Evolutionary conservation across 1,140 invertebrate genomes (phyloP).

Genomic region (Macrobrachium nipponense): DNA sequence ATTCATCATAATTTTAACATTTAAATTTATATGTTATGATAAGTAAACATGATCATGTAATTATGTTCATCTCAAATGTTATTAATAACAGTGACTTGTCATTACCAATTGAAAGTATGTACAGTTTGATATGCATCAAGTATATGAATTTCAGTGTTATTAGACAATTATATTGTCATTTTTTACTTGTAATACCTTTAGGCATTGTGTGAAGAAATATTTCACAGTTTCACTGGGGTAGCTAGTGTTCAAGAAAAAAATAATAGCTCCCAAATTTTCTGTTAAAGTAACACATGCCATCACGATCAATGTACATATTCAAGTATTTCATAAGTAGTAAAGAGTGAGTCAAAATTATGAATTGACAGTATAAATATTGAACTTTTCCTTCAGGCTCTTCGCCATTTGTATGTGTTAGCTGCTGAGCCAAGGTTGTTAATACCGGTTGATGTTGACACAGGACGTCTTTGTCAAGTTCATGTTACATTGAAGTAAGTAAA

Average conservation of each 20-base stretch:
- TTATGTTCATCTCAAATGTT: background rate
- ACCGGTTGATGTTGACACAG: slow-evolving; percentile 85
- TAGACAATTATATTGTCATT: too few relatives aligned
- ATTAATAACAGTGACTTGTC: background rate
- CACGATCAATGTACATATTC: background rate
- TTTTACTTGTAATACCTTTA: too few relatives aligned
- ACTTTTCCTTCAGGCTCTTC: slow-evolving; percentile 86
- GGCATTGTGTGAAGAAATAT: too few relatives aligned
- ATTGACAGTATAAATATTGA: background rate
- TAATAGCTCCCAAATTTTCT: background rate
- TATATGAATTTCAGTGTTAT: too few relatives aligned
- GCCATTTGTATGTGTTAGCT: slow-evolving; percentile 95
- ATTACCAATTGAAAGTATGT: too few relatives aligned
- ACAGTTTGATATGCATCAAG: too few relatives aligned
- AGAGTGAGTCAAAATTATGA: background rate
- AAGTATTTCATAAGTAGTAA: background rate
- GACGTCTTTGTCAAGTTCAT: slow-evolving; percentile 65
- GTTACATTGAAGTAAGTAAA: slow-evolving; percentile 48
- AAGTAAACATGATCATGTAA: too few relatives aligned
- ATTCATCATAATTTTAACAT: too few relatives aligned
- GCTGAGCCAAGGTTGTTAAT: slow-evolving; percentile 88
- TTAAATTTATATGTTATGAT: too few relatives aligned
- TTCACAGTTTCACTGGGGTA: too few relatives aligned
- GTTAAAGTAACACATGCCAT: slow-evolving; percentile 2
- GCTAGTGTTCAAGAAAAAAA: too few relatives aligned